phyloP scores from a whole-genome alignment of 2,113 vertebrate species.

The Ochotona princeps region DNA sequence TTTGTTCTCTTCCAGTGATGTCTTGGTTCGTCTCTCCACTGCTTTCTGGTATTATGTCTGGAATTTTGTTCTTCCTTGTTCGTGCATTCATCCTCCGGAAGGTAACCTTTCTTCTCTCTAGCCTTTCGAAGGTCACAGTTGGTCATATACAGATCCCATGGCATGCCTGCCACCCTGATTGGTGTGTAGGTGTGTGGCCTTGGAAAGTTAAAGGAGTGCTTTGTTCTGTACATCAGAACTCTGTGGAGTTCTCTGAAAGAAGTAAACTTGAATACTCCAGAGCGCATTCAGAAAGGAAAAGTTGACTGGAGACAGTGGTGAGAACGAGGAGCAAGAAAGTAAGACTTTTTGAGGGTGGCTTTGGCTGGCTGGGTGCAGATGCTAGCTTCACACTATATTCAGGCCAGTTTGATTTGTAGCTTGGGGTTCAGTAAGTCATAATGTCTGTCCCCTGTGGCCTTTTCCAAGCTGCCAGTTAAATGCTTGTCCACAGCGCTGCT shows the following conservation, averaged over 20 bases:
- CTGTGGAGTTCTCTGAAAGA: constrained; percentile 20
- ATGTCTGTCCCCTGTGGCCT: not conserved
- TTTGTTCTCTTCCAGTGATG: constrained; percentile 87
- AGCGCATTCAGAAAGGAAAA: not conserved
- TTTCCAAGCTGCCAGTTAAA: constrained; percentile 25
- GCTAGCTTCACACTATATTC: not conserved
- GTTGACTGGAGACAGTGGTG: not conserved
- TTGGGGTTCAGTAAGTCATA: not conserved
- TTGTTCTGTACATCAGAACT: not conserved
- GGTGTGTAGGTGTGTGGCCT: constrained; percentile 25
- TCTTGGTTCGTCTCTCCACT: constrained; percentile 98
- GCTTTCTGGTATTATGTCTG: constrained; percentile 97
- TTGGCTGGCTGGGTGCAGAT: not conserved
- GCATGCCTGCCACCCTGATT: constrained; percentile 8
- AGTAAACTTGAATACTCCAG: not conserved
- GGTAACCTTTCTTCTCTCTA: constrained; percentile 84
- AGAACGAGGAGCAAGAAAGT: not conserved
- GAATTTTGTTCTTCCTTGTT: constrained; percentile 93
- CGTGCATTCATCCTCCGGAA: constrained; percentile 93
- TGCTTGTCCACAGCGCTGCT: not conserved
- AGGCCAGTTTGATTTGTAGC: not conserved
- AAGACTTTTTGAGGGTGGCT: constrained; percentile 13
- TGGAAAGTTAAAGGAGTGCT: constrained; percentile 12
- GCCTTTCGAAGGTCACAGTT: not conserved
- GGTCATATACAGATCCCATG: not conserved